A percentile compares a stretch with the other conserved stretches of the same genome.
phyloP scores from a whole-genome alignment of 2,888 invertebrate species.

The Fragum whitleyi region DNA sequence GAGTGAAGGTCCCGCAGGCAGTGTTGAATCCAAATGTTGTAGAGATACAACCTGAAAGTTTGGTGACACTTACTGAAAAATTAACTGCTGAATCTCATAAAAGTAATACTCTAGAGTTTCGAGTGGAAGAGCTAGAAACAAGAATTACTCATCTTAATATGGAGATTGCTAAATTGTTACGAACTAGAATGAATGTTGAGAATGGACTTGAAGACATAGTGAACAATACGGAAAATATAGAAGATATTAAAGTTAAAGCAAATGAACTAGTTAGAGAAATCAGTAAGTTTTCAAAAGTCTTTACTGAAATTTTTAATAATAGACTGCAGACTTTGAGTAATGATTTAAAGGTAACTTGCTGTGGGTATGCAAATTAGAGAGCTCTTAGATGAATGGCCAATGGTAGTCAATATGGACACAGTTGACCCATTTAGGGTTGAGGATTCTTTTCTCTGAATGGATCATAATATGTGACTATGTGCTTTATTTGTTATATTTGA shows the following conservation, averaged over 20 bases:
- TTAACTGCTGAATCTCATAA: constrained; percentile 59
- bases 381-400: no score
- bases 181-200: constrained; percentile 78
- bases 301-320: no score
- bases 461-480: no score
- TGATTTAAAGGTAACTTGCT: no score
- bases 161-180: constrained; percentile 79
- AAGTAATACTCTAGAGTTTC: constrained; percentile 70
- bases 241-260: constrained; percentile 71
- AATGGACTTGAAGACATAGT: constrained; percentile 77
- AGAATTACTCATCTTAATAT: constrained; percentile 80
- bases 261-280: constrained; percentile 75
- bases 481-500: no score
- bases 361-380: no score
- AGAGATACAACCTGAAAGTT: constrained; percentile 58
- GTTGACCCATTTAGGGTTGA: no score
- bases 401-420: no score
- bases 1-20: constrained; percentile 53
- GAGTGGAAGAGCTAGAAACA: constrained; percentile 83
- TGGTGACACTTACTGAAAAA: constrained; percentile 58
- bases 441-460: no score
- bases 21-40: constrained; percentile 53
- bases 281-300: constrained; percentile 77
- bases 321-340: no score
- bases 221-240: constrained; percentile 65